These are phyloP conservation scores for Enhydra lutris DNA, from an alignment of 2,113 vertebrate genomes.

Conservation along the genomic window DNA sequence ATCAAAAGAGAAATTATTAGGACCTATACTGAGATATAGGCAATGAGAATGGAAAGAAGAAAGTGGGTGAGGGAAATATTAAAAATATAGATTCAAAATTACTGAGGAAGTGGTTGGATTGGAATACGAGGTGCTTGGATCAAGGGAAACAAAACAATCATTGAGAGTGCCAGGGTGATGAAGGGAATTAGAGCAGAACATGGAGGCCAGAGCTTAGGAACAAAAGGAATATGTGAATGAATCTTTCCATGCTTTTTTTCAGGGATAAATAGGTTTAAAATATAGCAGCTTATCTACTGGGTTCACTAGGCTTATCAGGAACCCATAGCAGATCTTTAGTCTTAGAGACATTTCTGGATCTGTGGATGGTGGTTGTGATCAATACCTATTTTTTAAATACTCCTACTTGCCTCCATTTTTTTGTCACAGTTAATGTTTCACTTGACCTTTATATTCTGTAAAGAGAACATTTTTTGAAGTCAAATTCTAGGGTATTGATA, in stretches of 20 bases:
- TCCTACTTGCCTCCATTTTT: slow-evolving; percentile 10
- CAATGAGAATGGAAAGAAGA: neutral
- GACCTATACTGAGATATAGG: neutral
- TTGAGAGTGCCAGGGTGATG: neutral
- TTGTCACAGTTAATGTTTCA: slow-evolving; percentile 1
- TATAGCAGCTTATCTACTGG: neutral
- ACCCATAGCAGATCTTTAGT: neutral
- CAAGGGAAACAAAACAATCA: neutral
- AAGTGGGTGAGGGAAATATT: neutral
- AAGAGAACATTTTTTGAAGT: neutral
- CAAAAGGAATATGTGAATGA: neutral
- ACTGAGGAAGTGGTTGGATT: neutral
- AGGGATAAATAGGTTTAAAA: neutral
- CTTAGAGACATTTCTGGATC: neutral
- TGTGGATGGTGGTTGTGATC: neutral
- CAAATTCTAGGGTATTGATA: neutral
- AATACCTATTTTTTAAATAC: slow-evolving; percentile 14
- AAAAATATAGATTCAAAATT: neutral
- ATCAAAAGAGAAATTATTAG: neutral
- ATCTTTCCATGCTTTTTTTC: neutral
- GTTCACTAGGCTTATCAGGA: neutral
- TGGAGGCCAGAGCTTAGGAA: neutral
- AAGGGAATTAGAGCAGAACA: neutral
- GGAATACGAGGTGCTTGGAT: neutral
- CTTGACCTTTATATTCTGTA: neutral